A percentile compares a stretch with the other conserved stretches of the same genome.
Evolutionary conservation across 2,113 vertebrate genomes (phyloP).

Genomic region (Myiozetetes cayanensis): DNA sequence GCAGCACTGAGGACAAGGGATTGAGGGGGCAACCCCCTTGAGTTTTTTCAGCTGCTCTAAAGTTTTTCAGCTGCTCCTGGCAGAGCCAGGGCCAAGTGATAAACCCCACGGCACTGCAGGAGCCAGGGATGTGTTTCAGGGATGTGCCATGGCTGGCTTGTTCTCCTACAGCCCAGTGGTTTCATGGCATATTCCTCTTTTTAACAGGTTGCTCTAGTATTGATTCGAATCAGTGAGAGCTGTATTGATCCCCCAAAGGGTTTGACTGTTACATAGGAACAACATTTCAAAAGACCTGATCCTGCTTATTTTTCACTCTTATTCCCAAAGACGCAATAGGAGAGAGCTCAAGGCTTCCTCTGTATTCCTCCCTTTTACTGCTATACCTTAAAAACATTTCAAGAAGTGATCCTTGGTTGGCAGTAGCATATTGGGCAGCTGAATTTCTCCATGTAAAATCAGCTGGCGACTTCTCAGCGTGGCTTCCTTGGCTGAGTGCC

Average conservation of each 20-base stretch:
- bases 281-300: slow-evolving; percentile 3
- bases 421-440: not conserved
- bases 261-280: not conserved
- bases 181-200: not conserved
- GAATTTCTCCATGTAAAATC: not conserved
- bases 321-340: not conserved
- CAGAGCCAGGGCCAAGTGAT: not conserved
- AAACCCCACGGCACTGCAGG: not conserved
- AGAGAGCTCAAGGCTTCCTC: not conserved
- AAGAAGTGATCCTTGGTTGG: not conserved
- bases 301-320: slow-evolving; percentile 18
- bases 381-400: not conserved
- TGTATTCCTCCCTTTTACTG: not conserved
- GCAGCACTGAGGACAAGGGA: rapidly evolving
- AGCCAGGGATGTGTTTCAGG: not conserved
- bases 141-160: not conserved
- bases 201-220: not conserved
- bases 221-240: slow-evolving; percentile 9
- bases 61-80: not conserved
- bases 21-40: not conserved
- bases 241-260: not conserved
- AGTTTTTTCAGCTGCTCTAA: not conserved
- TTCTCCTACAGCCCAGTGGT: not conserved
- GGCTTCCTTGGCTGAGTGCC: not conserved
- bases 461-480: not conserved